These are phyloP conservation scores for Timema cristinae DNA, from an alignment of 2,888 invertebrate genomes.

Conservation along the genomic window DNA sequence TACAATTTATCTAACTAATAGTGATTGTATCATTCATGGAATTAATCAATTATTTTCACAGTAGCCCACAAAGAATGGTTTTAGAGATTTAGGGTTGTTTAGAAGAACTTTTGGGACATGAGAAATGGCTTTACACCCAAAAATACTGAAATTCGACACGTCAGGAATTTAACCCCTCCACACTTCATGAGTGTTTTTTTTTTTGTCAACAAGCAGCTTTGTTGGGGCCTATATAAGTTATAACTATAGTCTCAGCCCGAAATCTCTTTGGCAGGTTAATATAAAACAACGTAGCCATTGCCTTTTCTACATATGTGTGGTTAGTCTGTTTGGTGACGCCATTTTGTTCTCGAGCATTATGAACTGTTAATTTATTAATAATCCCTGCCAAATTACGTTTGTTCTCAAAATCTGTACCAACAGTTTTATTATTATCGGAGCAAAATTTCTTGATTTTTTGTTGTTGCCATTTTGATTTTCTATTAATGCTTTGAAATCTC, in stretches of 20 bases:
- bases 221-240: not conserved
- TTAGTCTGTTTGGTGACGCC: not conserved
- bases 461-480: not conserved
- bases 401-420: not conserved
- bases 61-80: not conserved
- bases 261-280: not conserved
- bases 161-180: not conserved
- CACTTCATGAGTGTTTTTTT: not conserved
- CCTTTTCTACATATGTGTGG: not conserved
- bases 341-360: not conserved
- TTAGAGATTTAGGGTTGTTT: not conserved
- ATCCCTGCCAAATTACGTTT: not conserved
- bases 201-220: not conserved
- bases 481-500: not conserved
- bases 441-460: not conserved
- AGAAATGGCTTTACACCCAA: not conserved
- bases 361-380: not conserved
- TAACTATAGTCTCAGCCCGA: not conserved
- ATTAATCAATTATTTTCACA: not conserved
- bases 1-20: not conserved
- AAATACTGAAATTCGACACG: not conserved
- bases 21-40: not conserved
- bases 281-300: not conserved
- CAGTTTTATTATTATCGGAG: not conserved
- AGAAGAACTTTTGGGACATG: not conserved